Conservation (phyloP, 2,888 invertebrate genomes). For the Diadromus collaris region DNA sequence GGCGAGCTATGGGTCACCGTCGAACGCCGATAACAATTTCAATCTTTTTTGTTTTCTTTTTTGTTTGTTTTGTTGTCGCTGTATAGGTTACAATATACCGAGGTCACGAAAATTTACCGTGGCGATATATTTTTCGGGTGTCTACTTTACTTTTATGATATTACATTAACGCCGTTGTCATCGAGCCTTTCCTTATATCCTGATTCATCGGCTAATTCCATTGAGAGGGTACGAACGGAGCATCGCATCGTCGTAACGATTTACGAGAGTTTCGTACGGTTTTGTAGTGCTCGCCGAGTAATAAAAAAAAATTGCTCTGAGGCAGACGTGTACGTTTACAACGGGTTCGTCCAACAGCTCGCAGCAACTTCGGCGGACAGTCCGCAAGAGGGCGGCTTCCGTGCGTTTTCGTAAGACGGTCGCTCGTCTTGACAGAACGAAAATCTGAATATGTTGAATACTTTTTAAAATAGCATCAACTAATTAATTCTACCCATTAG, state of each 20-base stretch:
- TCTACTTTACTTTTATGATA: slow-evolving; percentile 54
- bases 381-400: too few relatives aligned
- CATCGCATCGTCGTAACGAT: slow-evolving; percentile 54
- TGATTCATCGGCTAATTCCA: slow-evolving; percentile 72
- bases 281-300: background rate
- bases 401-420: too few relatives aligned
- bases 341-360: too few relatives aligned
- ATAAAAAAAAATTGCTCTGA: background rate
- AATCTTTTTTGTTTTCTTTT: background rate
- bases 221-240: slow-evolving; percentile 65
- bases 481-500: background rate
- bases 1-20: background rate
- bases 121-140: slow-evolving; percentile 17
- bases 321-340: background rate
- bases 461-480: slow-evolving; percentile 18
- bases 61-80: background rate
- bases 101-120: slow-evolving; percentile 7
- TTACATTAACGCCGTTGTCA: slow-evolving; percentile 42
- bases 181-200: slow-evolving; percentile 42
- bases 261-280: slow-evolving; percentile 63
- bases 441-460: background rate
- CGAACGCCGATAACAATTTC: slow-evolving; percentile 4
- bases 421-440: too few relatives aligned
- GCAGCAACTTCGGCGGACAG: too few relatives aligned
- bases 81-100: background rate